Conservation (phyloP, 2,113 vertebrate species). For the Gulo gulo region DNA sequence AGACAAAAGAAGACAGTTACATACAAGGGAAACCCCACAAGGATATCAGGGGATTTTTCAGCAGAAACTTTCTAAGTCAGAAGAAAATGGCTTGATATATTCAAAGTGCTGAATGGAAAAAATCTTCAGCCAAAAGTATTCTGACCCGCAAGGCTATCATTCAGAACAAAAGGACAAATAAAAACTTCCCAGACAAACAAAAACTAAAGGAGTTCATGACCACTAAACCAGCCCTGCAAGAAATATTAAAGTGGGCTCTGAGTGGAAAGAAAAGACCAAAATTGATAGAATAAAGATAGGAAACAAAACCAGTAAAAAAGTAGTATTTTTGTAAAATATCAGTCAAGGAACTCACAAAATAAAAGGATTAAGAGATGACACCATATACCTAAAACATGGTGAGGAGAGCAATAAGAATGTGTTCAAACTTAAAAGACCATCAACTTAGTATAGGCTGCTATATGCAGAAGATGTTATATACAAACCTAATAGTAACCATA, state of each 20-base stretch:
- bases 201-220: background rate
- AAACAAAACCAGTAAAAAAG: background rate
- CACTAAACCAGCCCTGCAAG: background rate
- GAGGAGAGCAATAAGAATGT: background rate
- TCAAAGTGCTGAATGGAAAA: background rate
- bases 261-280: background rate
- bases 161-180: background rate
- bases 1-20: background rate
- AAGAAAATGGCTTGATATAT: background rate
- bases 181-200: background rate
- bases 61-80: background rate
- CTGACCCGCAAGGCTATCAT: background rate
- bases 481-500: background rate
- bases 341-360: background rate
- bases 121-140: background rate
- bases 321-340: background rate
- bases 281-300: background rate
- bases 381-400: background rate
- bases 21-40: background rate
- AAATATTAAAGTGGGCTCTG: background rate
- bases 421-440: background rate
- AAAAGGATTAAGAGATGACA: background rate
- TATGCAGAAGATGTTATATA: background rate
- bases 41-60: background rate
- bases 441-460: background rate